These are phyloP conservation scores for Clunio marinus DNA, from an alignment of 2,888 invertebrate species.

Conservation along the genomic window DNA sequence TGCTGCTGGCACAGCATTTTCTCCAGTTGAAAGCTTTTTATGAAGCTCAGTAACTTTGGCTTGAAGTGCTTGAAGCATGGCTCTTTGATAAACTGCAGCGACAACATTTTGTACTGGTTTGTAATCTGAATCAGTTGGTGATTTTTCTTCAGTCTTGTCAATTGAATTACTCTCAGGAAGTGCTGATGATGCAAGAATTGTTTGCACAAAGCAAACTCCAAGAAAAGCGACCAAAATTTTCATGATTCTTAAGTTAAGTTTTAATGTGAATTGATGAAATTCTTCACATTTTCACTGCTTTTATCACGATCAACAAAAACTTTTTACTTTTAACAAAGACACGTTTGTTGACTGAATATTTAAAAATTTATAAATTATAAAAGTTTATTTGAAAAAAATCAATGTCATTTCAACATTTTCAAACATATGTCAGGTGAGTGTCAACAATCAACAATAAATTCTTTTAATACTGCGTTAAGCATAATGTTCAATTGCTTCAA, in stretches of 20 bases:
- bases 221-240: background rate
- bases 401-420: no score
- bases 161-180: background rate
- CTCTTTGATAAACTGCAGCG: background rate
- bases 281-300: no score
- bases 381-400: no score
- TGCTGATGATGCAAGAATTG: background rate
- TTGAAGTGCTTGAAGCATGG: background rate
- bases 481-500: no score
- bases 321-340: no score
- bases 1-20: background rate
- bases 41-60: constrained; percentile 2
- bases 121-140: background rate
- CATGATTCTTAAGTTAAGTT: background rate
- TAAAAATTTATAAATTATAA: no score
- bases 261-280: background rate
- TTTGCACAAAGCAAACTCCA: background rate
- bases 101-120: background rate
- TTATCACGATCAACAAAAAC: no score
- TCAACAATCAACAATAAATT: no score
- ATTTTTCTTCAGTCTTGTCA: background rate
- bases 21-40: background rate
- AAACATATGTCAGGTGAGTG: no score
- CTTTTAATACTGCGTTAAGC: no score
- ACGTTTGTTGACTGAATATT: no score